A percentile compares a stretch with the other conserved stretches of the same genome.
Conservation (phyloP, 2,113 vertebrate species). For the Centropus unirufus region DNA sequence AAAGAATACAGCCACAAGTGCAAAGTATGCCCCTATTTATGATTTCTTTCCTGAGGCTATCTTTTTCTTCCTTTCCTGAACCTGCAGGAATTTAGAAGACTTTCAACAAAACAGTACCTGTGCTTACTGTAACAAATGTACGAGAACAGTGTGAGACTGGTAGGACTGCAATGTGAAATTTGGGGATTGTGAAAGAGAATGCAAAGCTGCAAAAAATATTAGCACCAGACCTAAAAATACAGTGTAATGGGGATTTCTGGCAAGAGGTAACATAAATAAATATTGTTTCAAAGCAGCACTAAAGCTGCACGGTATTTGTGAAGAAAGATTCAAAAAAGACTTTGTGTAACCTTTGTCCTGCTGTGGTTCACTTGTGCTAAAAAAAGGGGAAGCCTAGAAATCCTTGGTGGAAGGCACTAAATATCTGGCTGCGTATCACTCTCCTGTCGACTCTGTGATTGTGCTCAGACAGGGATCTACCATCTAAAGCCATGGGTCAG, state of each 20-base stretch:
- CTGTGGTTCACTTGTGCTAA: background rate
- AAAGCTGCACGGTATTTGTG: background rate
- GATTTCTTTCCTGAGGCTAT: slow-evolving; percentile 18
- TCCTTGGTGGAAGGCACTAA: background rate
- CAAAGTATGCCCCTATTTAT: slow-evolving; percentile 38
- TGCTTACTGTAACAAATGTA: background rate
- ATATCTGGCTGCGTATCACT: background rate
- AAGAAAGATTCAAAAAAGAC: background rate
- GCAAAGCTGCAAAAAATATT: background rate
- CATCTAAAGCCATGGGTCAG: background rate
- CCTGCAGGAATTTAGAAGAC: background rate
- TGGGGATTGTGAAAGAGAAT: background rate
- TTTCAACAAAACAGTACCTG: background rate
- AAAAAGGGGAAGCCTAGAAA: background rate
- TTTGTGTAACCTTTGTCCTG: background rate
- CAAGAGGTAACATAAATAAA: background rate
- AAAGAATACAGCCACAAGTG: slow-evolving; percentile 12
- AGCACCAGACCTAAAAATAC: background rate
- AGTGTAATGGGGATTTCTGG: background rate
- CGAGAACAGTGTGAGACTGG: background rate
- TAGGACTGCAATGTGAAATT: background rate
- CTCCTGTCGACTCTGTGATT: background rate
- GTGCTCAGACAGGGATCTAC: background rate
- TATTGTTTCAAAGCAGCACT: background rate
- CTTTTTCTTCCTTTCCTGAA: background rate